Percentiles rank a stretch among this genome's conserved stretches.
phyloP scores from a whole-genome alignment of 1,140 invertebrate genomes.

The Elysia chlorotica region DNA sequence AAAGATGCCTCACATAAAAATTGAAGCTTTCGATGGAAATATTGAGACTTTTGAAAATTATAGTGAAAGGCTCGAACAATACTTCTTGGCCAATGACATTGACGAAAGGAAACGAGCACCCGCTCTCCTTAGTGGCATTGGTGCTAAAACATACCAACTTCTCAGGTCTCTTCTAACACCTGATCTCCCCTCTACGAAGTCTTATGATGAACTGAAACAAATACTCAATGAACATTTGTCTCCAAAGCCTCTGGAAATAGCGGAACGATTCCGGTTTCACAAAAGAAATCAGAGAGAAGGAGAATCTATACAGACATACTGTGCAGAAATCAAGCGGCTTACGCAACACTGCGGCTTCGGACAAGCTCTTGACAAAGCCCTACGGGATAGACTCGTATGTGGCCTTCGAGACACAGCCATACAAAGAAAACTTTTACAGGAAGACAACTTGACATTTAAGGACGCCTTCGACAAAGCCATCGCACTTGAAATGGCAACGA shows the following conservation, averaged over 20 bases:
- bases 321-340: slow-evolving; percentile 26
- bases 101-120: neutral
- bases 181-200: slow-evolving; percentile 2
- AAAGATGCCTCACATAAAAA: neutral
- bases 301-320: slow-evolving; percentile 18
- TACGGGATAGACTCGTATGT: neutral
- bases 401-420: neutral
- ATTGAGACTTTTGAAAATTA: slow-evolving; percentile 27
- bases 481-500: neutral
- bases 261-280: slow-evolving; percentile 32
- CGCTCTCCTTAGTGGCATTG: slow-evolving; percentile 20
- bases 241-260: slow-evolving; percentile 25
- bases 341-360: slow-evolving; percentile 26
- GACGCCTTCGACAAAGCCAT: neutral
- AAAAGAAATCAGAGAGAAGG: slow-evolving; percentile 21
- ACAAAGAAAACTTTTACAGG: neutral
- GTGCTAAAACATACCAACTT: slow-evolving; percentile 11
- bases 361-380: slow-evolving; percentile 2
- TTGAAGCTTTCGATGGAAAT: neutral
- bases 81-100: slow-evolving; percentile 25
- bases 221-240: slow-evolving; percentile 16
- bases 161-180: slow-evolving; percentile 5
- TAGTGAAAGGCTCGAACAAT: slow-evolving; percentile 25
- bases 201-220: slow-evolving; percentile 1
- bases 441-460: neutral